Evolutionary conservation across 2,113 vertebrate genomes (phyloP).

Genomic region (Hylia prasina): DNA sequence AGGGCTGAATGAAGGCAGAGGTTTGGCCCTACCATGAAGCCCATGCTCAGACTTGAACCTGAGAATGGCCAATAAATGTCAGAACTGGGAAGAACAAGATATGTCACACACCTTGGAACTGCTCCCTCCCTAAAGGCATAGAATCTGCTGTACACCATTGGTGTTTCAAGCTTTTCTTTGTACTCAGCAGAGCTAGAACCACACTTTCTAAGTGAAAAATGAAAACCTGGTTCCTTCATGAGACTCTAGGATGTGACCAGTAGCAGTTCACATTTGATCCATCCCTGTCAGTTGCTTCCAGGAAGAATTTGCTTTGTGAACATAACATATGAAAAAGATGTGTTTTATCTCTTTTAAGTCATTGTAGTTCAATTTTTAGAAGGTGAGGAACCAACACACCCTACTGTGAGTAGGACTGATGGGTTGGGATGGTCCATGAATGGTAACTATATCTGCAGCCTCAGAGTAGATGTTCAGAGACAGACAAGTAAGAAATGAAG

Average conservation of each 20-base stretch:
- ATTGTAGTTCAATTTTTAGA: constrained; percentile 56
- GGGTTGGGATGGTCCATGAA: constrained; percentile 41
- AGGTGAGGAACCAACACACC: constrained; percentile 50
- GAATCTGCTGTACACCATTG: not conserved
- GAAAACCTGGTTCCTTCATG: not conserved
- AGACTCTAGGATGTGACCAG: not conserved
- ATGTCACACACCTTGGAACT: not conserved
- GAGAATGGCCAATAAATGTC: not conserved
- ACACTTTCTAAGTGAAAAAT: not conserved
- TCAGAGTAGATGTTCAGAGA: constrained; percentile 56
- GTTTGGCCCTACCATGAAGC: not conserved
- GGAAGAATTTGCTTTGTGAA: constrained; percentile 57
- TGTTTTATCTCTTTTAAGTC: not conserved
- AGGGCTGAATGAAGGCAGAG: not conserved
- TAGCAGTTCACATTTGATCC: not conserved
- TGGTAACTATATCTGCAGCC: constrained; percentile 59
- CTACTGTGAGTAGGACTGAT: constrained; percentile 52
- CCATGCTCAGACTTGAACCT: not conserved
- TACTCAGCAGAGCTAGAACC: not conserved
- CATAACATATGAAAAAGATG: constrained; percentile 32
- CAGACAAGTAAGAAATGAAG: constrained; percentile 55
- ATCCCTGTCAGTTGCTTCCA: not conserved
- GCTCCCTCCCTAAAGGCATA: not conserved
- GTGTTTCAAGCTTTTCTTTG: not conserved
- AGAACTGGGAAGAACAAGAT: not conserved